A percentile compares a stretch with the other conserved stretches of the same genome.
phyloP scores from a whole-genome alignment of 2,113 vertebrate species.

The Morphnarchus princeps region DNA sequence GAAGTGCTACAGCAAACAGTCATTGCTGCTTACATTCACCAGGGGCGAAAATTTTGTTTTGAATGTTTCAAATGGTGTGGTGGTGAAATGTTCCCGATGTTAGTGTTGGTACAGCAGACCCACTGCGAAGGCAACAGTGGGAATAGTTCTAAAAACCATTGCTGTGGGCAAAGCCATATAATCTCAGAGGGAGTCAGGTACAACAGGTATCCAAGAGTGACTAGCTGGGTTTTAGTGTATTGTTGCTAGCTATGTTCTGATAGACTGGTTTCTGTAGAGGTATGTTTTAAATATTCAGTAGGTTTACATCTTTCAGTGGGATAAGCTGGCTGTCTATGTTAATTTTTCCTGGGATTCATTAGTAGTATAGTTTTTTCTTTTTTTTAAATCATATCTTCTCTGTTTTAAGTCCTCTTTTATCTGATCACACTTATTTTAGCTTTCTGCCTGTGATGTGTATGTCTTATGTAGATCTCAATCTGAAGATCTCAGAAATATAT shows the following conservation, averaged over 20 bases:
- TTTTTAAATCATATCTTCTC: not conserved
- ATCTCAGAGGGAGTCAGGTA: rapidly evolving
- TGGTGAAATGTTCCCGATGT: not conserved
- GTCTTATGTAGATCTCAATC: not conserved
- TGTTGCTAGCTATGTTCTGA: rapidly evolving
- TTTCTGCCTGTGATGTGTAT: not conserved
- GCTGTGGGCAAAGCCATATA: not conserved
- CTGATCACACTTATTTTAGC: not conserved
- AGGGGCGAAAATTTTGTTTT: not conserved
- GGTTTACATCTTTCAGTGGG: not conserved
- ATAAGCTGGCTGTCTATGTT: not conserved
- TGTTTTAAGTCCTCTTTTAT: not conserved
- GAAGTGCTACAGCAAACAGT: not conserved
- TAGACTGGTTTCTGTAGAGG: not conserved
- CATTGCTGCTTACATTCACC: rapidly evolving
- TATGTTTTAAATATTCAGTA: not conserved
- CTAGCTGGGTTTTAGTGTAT: not conserved
- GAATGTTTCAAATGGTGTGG: not conserved
- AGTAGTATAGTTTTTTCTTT: not conserved
- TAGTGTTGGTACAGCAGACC: not conserved
- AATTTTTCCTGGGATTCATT: not conserved
- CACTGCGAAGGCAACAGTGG: not conserved
- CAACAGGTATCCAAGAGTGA: not conserved
- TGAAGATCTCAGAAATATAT: not conserved
- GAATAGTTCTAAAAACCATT: not conserved